Evolutionary conservation across 2,113 vertebrate genomes (phyloP).

Genomic region (Tringa solitaria): DNA sequence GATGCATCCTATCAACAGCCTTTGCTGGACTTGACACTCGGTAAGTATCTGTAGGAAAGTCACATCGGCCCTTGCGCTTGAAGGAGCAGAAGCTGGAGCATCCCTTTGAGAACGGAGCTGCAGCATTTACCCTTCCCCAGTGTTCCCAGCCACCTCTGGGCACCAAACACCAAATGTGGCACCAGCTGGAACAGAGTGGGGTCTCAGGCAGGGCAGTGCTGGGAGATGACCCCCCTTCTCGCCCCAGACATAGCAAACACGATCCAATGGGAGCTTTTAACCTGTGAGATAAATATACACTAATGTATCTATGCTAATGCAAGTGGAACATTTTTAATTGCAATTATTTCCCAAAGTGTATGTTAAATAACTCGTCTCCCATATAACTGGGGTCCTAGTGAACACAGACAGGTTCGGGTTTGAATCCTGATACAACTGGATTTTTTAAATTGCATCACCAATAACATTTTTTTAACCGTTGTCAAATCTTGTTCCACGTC

Average conservation of each 20-base stretch:
- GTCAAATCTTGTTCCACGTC: not conserved
- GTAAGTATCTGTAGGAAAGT: not conserved
- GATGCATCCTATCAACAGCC: not conserved
- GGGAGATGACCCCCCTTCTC: not conserved
- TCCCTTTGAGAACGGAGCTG: not conserved
- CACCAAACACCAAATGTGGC: fast-evolving
- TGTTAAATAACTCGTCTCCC: not conserved
- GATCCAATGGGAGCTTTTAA: not conserved
- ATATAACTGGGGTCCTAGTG: not conserved
- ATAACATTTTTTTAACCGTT: not conserved
- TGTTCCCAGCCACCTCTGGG: not conserved
- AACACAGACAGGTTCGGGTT: not conserved
- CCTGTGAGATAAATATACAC: too few species aligned
- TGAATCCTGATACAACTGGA: not conserved
- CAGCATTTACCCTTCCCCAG: not conserved
- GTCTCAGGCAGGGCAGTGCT: not conserved
- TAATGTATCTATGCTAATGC: fast-evolving
- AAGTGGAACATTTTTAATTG: not conserved
- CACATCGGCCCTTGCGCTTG: not conserved
- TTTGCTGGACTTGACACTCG: not conserved
- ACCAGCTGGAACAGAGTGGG: not conserved
- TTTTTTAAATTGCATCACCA: not conserved
- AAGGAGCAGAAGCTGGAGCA: not conserved
- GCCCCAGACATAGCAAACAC: fast-evolving
- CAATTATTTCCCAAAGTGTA: not conserved